phyloP scores from a whole-genome alignment of 2,797 vertebrate genomes.

The Acanthis flammea region DNA sequence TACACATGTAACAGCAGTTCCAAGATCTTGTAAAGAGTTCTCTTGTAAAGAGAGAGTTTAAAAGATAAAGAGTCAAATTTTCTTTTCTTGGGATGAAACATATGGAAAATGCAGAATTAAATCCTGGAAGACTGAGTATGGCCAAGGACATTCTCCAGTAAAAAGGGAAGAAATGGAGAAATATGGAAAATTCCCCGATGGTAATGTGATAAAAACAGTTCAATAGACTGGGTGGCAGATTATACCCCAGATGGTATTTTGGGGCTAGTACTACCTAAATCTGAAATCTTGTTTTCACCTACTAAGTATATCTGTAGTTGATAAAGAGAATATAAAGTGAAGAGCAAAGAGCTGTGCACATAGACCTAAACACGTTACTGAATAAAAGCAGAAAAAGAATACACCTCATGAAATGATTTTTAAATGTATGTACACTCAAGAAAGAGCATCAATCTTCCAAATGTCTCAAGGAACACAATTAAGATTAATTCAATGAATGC shows the following conservation, averaged over 20 bases:
- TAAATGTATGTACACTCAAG: background rate
- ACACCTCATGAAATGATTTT: background rate
- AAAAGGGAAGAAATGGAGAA: background rate
- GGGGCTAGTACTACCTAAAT: background rate
- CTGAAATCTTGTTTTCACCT: background rate
- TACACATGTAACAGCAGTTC: background rate
- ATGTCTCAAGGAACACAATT: background rate
- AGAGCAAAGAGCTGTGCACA: background rate
- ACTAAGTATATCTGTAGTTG: background rate
- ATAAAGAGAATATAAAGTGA: background rate
- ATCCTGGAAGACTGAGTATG: background rate
- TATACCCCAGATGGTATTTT: background rate
- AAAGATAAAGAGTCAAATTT: background rate
- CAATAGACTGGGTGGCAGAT: background rate
- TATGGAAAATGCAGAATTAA: background rate
- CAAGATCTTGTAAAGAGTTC: background rate
- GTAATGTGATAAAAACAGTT: background rate
- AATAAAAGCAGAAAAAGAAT: background rate
- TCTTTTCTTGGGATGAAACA: background rate
- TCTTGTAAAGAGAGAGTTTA: background rate
- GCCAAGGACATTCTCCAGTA: background rate
- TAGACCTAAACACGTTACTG: background rate
- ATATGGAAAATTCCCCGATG: background rate
- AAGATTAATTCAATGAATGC: background rate
- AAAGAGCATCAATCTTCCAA: background rate